Percentiles rank a stretch among this genome's conserved stretches.
Conservation (phyloP, 53 echinoderm and acorn worm species). For the Arbacia lixula region DNA sequence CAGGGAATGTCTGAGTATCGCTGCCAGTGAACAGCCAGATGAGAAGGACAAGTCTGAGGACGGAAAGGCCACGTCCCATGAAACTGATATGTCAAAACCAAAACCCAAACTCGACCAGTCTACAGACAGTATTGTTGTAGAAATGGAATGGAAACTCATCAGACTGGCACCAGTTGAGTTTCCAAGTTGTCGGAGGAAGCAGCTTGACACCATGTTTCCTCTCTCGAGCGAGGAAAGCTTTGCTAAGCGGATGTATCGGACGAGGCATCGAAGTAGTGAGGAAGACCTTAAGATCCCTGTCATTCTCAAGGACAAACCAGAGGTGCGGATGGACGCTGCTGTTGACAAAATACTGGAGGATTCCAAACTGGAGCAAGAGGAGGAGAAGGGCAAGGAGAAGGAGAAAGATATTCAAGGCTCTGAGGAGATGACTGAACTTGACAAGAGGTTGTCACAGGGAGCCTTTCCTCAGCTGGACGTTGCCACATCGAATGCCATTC, state of each 20-base stretch:
- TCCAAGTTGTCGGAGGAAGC: conserved; percentile 57
- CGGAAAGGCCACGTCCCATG: neutral
- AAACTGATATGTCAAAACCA: conserved; percentile 18
- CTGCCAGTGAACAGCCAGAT: conserved; percentile 49
- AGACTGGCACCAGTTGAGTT: conserved; percentile 73
- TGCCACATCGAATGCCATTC: conserved; percentile 31
- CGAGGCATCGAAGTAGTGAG: conserved; percentile 68
- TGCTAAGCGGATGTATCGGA: conserved; percentile 57
- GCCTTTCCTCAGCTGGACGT: conserved; percentile 27
- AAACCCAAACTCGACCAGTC: conserved; percentile 46
- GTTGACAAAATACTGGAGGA: conserved; percentile 30
- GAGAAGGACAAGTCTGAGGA: conserved; percentile 66
- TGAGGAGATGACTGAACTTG: conserved; percentile 48
- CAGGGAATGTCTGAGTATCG: conserved; percentile 47
- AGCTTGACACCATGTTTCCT: conserved; percentile 66
- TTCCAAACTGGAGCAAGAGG: neutral
- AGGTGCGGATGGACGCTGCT: neutral
- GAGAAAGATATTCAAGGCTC: conserved; percentile 11
- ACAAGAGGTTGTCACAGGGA: conserved; percentile 43
- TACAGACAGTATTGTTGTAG: conserved; percentile 62
- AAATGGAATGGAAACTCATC: conserved; percentile 89
- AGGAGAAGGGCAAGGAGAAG: conserved; percentile 17
- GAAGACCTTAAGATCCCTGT: conserved; percentile 60
- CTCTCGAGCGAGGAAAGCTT: conserved; percentile 55
- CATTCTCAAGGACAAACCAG: conserved; percentile 42